Base-by-base conservation (phyloP, 2,113 vertebrate species). In the Gavia stellata region DNA sequence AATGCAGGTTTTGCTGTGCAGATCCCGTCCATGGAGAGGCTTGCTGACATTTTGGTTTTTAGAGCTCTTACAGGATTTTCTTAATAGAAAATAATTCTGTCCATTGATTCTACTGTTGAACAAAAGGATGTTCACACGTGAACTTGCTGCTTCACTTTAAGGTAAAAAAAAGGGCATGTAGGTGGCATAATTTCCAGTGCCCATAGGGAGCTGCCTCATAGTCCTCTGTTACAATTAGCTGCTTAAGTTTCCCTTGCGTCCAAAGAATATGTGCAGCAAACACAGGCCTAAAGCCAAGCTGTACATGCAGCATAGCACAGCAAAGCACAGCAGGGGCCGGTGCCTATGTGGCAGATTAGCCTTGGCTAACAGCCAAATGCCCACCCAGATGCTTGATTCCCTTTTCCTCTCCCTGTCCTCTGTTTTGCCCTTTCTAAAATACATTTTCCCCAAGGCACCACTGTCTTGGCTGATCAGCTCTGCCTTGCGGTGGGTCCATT, bases 141-240 rank as follows among this genome's bases (percentile, higher is more conserved):
- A 79, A 65, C 17, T 16, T 79, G 15, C 59, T 91, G 24, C n/a
- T 36, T 59, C 12, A 13, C 18, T 61, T 70, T 59, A 55, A 68
- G 9, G 12, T 38, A 33, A 82, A 53, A 24, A 13, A 9, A 36
- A 59, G 15, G 7, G 6, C 17, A 17, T 4, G 4, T 19, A 40
- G 0, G 0, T n/a, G 55, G 3, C 6, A 6, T 33, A 70, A 55
- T 25, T 80, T 6, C 28, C 33, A 49, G 1, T 50, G 14, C 10
- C 31, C 7, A 24, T 2, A 36, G 18, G 7, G 7, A 2, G 0
- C 40, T 77, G 12, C 3, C 21, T 77, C 52, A 24, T 38, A 34
- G 28, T 36, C 15, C n/a, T 59, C 14, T 25, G 9, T 4, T 25
- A 25, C 2, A 42, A 40, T 38, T 73, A 53, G 14, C 3, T 36